Percentiles rank a stretch among this genome's conserved stretches.
Conservation (phyloP, 2,797 vertebrate species). For the Rhabdophis nuchalis region DNA sequence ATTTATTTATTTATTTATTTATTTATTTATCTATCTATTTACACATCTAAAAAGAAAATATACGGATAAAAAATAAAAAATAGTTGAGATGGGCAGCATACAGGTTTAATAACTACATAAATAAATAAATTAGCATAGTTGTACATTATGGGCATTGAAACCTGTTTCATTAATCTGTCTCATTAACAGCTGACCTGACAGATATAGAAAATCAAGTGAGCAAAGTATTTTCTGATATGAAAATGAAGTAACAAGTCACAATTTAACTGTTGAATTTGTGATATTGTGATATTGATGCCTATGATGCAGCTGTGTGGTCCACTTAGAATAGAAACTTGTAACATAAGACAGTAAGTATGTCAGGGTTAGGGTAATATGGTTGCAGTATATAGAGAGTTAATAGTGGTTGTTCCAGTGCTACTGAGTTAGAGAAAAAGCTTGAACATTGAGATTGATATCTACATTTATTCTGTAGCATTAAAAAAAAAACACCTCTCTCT, state of each 20-base stretch:
- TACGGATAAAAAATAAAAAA: background rate
- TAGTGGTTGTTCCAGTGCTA: background rate
- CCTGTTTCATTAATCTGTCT: background rate
- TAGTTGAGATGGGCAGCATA: too few relatives aligned
- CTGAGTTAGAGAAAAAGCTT: background rate
- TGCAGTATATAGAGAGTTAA: background rate
- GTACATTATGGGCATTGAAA: background rate
- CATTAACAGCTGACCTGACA: background rate
- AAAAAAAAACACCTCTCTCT: background rate
- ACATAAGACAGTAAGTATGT: too few relatives aligned
- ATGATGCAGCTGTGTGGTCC: background rate
- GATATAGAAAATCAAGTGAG: background rate
- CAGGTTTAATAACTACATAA: too few relatives aligned
- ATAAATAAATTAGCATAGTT: background rate
- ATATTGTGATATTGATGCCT: background rate
- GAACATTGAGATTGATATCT: slow-evolving; percentile 24
- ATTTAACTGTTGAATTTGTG: background rate
- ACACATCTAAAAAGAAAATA: background rate
- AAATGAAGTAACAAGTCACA: background rate
- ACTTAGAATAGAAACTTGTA: background rate
- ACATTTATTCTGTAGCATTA: slow-evolving; percentile 26
- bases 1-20: too few relatives aligned
- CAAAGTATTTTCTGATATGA: background rate
- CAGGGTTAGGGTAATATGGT: slow-evolving; percentile 14
- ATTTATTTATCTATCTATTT: too few relatives aligned